phyloP scores from a whole-genome alignment of 1,140 invertebrate genomes.

The Neodiprion fabricii region DNA sequence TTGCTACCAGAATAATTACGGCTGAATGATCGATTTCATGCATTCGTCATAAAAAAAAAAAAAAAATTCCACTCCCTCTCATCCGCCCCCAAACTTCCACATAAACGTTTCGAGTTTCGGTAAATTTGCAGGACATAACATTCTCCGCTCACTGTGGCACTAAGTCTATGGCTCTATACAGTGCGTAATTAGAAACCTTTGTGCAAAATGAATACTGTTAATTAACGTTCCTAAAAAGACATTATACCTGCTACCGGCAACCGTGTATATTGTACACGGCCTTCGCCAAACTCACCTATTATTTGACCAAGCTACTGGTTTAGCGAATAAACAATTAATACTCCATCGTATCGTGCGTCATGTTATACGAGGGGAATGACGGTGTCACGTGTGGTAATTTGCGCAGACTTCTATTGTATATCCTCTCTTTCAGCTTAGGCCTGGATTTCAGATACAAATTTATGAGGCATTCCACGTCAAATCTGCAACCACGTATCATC shows the following conservation, averaged over 20 bases:
- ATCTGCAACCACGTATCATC: too few relatives aligned
- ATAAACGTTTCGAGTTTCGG: neutral
- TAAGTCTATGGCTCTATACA: slow-evolving; percentile 61
- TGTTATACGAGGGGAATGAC: too few relatives aligned
- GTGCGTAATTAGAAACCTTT: slow-evolving; percentile 68
- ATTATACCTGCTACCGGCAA: slow-evolving; percentile 53
- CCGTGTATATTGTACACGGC: neutral
- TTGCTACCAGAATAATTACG: too few relatives aligned
- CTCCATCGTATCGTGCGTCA: too few relatives aligned
- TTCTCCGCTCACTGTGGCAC: slow-evolving; percentile 39
- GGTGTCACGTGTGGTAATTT: too few relatives aligned
- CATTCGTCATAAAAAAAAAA: neutral
- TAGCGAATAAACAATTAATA: too few relatives aligned
- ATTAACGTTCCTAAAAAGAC: slow-evolving; percentile 66
- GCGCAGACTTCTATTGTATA: too few relatives aligned
- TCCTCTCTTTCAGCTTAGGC: too few relatives aligned
- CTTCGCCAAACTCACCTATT: neutral
- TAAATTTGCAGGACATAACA: slow-evolving; percentile 37
- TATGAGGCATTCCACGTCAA: too few relatives aligned
- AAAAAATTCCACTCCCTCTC: neutral
- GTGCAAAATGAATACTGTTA: slow-evolving; percentile 68
- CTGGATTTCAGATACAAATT: too few relatives aligned
- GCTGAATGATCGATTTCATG: too few relatives aligned
- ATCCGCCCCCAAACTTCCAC: neutral
- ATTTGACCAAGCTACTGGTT: too few relatives aligned